A percentile compares a stretch with the other conserved stretches of the same genome.
phyloP scores from a whole-genome alignment of 2,797 vertebrate species.

The Lepilemur septentrionalis region DNA sequence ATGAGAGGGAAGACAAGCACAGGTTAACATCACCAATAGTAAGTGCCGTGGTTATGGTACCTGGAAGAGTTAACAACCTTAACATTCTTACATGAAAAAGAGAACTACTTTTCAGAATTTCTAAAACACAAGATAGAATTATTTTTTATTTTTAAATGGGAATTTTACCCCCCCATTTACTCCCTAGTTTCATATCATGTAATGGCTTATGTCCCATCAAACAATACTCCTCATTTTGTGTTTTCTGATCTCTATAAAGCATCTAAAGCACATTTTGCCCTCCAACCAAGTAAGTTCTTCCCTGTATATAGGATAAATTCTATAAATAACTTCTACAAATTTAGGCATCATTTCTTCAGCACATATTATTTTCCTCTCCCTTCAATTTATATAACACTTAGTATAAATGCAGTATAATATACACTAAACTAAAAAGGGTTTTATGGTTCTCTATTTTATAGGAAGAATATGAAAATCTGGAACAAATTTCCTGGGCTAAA shows the following conservation, averaged over 20 bases:
- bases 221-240: not conserved
- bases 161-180: not conserved
- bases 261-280: not conserved
- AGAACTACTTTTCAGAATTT: not conserved
- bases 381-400: not conserved
- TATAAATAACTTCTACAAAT: not conserved
- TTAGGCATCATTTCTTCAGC: not conserved
- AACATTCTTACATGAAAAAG: slow-evolving; percentile 17
- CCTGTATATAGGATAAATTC: not conserved
- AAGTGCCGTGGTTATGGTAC: not conserved
- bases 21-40: not conserved
- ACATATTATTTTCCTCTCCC: not conserved
- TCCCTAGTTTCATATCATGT: not conserved
- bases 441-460: not conserved
- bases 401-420: not conserved
- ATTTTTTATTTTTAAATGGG: not conserved
- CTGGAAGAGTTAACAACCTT: slow-evolving; percentile 9
- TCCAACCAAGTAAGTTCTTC: not conserved
- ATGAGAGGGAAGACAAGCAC: not conserved
- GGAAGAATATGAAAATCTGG: not conserved
- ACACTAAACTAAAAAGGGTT: not conserved
- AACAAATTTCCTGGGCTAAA: not conserved
- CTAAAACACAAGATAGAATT: not conserved
- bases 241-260: not conserved
- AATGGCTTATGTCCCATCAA: not conserved